A percentile compares a stretch with the other conserved stretches of the same genome.
Evolutionary conservation across 2,113 vertebrate genomes (phyloP).

Genomic region (Passer domesticus): DNA sequence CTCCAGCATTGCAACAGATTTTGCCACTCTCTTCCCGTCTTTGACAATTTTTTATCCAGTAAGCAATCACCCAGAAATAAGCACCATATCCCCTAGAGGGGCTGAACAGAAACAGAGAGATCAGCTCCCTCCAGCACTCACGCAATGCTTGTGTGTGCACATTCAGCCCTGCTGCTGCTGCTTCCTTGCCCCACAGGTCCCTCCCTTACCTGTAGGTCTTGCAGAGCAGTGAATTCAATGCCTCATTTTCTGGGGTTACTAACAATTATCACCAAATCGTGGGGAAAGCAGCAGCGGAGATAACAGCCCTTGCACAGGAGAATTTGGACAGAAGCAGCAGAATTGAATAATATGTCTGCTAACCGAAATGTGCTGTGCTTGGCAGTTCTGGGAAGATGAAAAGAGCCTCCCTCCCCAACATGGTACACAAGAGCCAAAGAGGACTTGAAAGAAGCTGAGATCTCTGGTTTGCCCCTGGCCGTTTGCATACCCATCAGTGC

Average conservation of each 20-base stretch:
- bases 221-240: background rate
- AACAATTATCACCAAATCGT: background rate
- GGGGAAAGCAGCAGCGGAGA: background rate
- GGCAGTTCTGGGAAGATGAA: background rate
- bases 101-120: background rate
- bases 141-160: rapidly evolving
- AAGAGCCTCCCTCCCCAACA: background rate
- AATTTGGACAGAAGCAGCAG: background rate
- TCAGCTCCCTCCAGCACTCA: background rate
- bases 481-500: background rate
- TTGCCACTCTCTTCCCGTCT: background rate
- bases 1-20: background rate
- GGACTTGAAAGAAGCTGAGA: background rate
- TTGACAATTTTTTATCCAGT: background rate
- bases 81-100: background rate
- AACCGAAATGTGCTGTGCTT: background rate
- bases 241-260: background rate
- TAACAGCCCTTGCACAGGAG: background rate
- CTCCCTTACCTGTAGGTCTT: background rate
- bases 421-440: background rate
- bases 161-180: background rate
- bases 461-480: background rate
- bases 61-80: background rate
- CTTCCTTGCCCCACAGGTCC: background rate
- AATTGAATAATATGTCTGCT: background rate